Evolutionary conservation across 2,113 vertebrate genomes (phyloP), one percentile per base, ranked within the genome.

Genomic region (Seriola dumerili): DNA sequence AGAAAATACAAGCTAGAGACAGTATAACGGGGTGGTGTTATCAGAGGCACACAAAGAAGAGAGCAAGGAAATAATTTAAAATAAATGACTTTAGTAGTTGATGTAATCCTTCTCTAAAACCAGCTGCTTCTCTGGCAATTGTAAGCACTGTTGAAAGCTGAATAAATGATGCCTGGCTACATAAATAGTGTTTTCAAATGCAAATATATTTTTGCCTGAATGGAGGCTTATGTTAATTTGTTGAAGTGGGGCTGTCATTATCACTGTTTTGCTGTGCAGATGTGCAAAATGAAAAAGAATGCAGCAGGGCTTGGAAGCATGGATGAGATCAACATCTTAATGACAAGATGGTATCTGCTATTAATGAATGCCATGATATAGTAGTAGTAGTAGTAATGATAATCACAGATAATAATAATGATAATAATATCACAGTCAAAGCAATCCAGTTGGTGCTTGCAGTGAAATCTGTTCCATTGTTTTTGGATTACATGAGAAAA

Each of bases 161-260:
- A 64, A 72, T 40, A 52, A 17, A 42, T 62, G 4, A 75, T 29
- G 42, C 14, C 11, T 40, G 23, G 19, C 38, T 34, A 36, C n/a
- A 58, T 66, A 12, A n/a, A 55, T 48, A 13, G 3, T 52, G 50
- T 17, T 52, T 16, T 8, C 19, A 52, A 52, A 52, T 21, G 50
- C 8, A 52, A 23, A 64, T 16, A 36, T n/a, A 8, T 23, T 50
- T 11, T 12, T 52, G 32, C n/a, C 40, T 29, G 3, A 7, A 9
- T 48, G 9, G 40, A 48, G 66, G 50, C 5, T 77, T 66, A n/a
- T 71, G 38, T 38, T 65, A 48, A 57, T 69, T 46, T 54, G 23
- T 23, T 44, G 1, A 54, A 11, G 21, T 42, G 36, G 11, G 13
- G 8, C 8, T 23, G 19, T 52, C 48, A 25, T 14, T 16, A 16